phyloP scores from a whole-genome alignment of 23 tunicate genomes.

The Botrylloides violaceus region DNA sequence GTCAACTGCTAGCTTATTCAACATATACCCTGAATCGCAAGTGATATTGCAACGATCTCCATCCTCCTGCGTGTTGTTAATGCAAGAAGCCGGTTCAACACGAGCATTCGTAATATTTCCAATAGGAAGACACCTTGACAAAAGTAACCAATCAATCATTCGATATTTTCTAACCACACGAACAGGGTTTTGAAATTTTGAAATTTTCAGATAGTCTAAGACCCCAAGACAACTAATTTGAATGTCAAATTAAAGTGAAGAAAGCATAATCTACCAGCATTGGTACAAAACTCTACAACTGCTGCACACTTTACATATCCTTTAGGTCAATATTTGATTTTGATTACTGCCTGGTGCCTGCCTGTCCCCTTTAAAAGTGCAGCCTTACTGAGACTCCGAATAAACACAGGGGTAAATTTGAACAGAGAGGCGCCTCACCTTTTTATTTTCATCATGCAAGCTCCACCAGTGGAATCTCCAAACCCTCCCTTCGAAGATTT shows the following conservation, averaged over 20 bases:
- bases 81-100: constrained; percentile 10
- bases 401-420: too few species aligned
- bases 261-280: too few species aligned
- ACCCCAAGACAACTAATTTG: too few species aligned
- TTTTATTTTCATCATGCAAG: constrained; percentile 10
- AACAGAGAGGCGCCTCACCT: constrained; percentile 48
- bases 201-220: too few species aligned
- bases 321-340: too few species aligned
- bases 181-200: too few species aligned
- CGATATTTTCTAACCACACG: neutral
- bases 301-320: too few species aligned
- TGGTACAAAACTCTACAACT: too few species aligned
- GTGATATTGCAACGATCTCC: constrained; percentile 19
- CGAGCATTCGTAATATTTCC: neutral
- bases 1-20: neutral
- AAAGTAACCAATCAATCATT: neutral
- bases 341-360: too few species aligned
- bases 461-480: neutral
- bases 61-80: constrained; percentile 2
- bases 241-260: too few species aligned
- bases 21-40: constrained; percentile 18
- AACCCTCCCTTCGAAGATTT: neutral
- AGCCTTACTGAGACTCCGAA: too few species aligned
- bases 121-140: constrained; percentile 48
- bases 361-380: too few species aligned